Evolutionary conservation across 2,888 invertebrate species (phyloP).

Genomic region (Caenorhabditis sp.): DNA sequence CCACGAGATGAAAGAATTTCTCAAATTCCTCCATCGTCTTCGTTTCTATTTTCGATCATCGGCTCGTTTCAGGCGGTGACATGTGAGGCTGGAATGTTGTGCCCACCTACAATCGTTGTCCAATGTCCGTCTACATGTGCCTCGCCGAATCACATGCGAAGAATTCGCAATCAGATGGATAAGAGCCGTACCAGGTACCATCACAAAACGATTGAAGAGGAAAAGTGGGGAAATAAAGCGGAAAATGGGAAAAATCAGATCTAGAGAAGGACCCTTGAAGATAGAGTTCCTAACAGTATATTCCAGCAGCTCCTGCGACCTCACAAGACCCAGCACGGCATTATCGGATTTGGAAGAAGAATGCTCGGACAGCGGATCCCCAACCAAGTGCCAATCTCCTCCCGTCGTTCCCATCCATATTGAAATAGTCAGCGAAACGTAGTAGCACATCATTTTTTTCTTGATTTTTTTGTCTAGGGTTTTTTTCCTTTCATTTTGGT

Average conservation of each 20-base stretch:
- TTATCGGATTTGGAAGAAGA: constrained; percentile 72
- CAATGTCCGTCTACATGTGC: constrained; percentile 71
- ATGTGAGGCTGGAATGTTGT: constrained; percentile 66
- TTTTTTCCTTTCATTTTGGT: too few species aligned
- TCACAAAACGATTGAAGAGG: not conserved
- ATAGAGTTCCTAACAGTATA: too few species aligned
- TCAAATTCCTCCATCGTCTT: not conserved
- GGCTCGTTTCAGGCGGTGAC: constrained; percentile 50
- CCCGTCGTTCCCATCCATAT: constrained; percentile 55
- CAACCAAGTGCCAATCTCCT: constrained; percentile 58
- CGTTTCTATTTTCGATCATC: not conserved
- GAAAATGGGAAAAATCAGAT: too few species aligned
- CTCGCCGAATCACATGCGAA: constrained; percentile 66
- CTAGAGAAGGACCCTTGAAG: too few species aligned
- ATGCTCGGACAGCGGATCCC: constrained; percentile 69
- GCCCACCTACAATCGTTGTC: constrained; percentile 71
- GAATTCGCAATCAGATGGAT: constrained; percentile 60
- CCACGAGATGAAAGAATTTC: not conserved
- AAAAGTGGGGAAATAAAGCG: not conserved
- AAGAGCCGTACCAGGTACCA: constrained; percentile 60
- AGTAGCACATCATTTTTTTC: too few species aligned
- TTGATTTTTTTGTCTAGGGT: not conserved
- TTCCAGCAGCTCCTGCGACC: constrained; percentile 68
- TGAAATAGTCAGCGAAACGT: constrained; percentile 58
- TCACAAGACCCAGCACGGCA: constrained; percentile 69